Base-by-base conservation (phyloP, 1,140 invertebrate species). In the Heliconius congener region DNA sequence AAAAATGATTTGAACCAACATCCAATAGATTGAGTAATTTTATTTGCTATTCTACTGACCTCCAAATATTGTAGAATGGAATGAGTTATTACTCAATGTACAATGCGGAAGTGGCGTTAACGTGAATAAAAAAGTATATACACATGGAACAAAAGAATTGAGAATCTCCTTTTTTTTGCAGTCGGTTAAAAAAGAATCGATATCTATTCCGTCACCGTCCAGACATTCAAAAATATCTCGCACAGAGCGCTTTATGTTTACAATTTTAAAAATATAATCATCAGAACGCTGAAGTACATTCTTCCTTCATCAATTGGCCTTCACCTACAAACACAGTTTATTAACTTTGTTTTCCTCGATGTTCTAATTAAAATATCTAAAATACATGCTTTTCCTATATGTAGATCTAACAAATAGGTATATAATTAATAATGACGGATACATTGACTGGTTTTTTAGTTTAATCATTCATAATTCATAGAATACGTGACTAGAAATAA, bases 241-340 rank as follows among this genome's bases (percentile, higher is more conserved):
- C 60, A 66, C 60, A 66, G 30, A 66, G 27, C 57, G 27, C 9
- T 30, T 27, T 13, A 66, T 66, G 57, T 66, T 66, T 66, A 66
- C 57, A 66, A 30, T 60, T 66, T 66, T 66, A 66, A 30, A 66
- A 66, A 66, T 66, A 66, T 30, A 27, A 52, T 52, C 50, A 52
- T 52, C 50, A 52, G 50, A 60, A 8, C 2, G 3, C 19, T 23
- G 8, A 60, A 60, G 19, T 23, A 60, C n/a, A 23, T 23, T 60
- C 55, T 60, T 60, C n/a, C n/a, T 60, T 60, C 42, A 46, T 1
- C 55, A 27, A 60, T 23, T 11, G 55, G 18, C 55, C 55, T 60
- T 60, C 55, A 60, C 55, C 55, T 60, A 60, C n/a, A 60, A 60
- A 60, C 55, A n/a, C 55, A 60, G 55, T 60, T 23, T 23, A 60